These are phyloP conservation scores for Limenitis arthemis DNA, from an alignment of 2,888 invertebrate species.

Conservation along the genomic window DNA sequence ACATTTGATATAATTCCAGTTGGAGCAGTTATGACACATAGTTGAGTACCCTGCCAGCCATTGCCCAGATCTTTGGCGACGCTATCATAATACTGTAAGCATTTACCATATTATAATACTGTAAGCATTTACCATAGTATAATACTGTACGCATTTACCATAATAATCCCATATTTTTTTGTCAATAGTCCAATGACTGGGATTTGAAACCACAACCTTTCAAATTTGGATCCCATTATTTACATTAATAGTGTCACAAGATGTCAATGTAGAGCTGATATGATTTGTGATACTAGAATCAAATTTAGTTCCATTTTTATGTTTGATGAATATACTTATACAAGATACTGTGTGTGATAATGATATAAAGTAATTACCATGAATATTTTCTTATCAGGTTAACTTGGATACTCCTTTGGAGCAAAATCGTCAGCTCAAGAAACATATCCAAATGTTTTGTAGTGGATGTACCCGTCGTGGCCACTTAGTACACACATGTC, in stretches of 20 bases:
- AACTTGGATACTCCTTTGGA: constrained; percentile 50
- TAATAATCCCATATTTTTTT: too few species aligned
- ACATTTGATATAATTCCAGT: constrained; percentile 65
- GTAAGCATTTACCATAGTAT: constrained; percentile 8
- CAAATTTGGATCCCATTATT: too few species aligned
- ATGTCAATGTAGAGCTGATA: too few species aligned
- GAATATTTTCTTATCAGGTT: constrained; percentile 41
- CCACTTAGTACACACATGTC: constrained; percentile 61
- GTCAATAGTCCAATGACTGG: too few species aligned
- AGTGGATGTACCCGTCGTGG: constrained; percentile 72
- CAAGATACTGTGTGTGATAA: too few species aligned
- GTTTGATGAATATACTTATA: too few species aligned
- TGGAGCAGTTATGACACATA: constrained; percentile 74
- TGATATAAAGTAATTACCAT: not conserved
- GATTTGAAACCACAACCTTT: too few species aligned
- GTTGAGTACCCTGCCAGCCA: constrained; percentile 73
- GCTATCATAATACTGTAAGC: constrained; percentile 78
- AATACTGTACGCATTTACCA: constrained; percentile 10
- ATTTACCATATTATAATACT: not conserved
- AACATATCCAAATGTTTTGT: constrained; percentile 54
- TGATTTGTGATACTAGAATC: too few species aligned
- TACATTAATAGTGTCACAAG: too few species aligned
- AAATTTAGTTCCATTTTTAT: too few species aligned
- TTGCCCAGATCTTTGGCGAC: constrained; percentile 84
- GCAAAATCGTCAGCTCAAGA: constrained; percentile 44